Evolutionary conservation across 2,888 invertebrate genomes (phyloP), one percentile per base, ranked within the genome.

Genomic region (Hemaris fuciformis): DNA sequence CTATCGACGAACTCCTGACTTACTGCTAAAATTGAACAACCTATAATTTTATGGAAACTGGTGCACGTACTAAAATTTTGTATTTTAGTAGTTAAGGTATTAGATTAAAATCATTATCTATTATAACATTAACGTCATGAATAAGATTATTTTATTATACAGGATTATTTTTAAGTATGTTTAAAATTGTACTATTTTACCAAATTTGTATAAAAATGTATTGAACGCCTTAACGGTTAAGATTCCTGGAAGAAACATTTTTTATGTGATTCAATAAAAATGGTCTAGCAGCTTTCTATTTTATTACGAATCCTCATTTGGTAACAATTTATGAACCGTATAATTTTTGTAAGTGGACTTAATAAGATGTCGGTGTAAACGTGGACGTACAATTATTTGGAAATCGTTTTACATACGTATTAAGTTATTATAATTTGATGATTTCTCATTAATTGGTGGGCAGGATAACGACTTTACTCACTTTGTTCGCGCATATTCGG

Each of bases 1-100:
- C 66, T 8, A n/a, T 68, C 5, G 59, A 68, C 4, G 70, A 70
- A 31, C 61, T 74, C 8, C 61, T 69, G n/a, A 15, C 31, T 5
- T 61, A 61, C 57, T 61, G 61, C 53, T 60, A 53, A 15, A 43
- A 10, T 1, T 43, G 10, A 25, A 18, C 8, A 10, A 45, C 3
- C 22, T 15, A 45, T 45, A 45, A 27, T 10, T 3, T n/a, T 15
- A 20, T 7, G 0, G 15, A 15, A 8, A 43, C 1, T 34, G 2
- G 0, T n/a, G n/a, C n/a, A n/a, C n/a, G n/a, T n/a, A n/a, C n/a
- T n/a, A n/a, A n/a, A n/a, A n/a, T n/a, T n/a, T n/a, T n/a, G n/a
- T n/a, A n/a, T n/a, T n/a, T n/a, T n/a, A n/a, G n/a, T n/a, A n/a
- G n/a, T n/a, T n/a, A n/a, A n/a, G n/a, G n/a, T n/a, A n/a, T n/a